Evolutionary conservation across 1,140 invertebrate genomes (phyloP).

Genomic region (Harlomillsia oculata): DNA sequence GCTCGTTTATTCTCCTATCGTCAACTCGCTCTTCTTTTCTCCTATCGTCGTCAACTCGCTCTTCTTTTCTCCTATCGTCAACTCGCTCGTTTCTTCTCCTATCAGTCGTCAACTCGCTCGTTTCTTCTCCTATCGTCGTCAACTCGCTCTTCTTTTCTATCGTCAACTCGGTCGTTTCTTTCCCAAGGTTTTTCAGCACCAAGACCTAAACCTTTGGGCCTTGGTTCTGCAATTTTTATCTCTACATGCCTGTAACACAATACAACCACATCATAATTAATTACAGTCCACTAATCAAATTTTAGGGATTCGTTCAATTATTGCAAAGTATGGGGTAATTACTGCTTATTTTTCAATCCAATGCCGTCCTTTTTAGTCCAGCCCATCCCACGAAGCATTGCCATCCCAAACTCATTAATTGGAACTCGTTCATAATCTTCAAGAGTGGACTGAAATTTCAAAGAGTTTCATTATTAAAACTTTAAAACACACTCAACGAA

Average conservation of each 20-base stretch:
- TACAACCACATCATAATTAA: constrained; percentile 18
- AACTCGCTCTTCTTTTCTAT: too few species aligned
- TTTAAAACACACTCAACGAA: background rate
- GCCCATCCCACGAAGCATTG: constrained; percentile 89
- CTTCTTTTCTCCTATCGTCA: too few species aligned
- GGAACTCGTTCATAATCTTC: constrained; percentile 87
- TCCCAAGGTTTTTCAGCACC: constrained; percentile 63
- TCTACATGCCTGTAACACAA: constrained; percentile 44
- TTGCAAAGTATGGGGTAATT: constrained; percentile 9
- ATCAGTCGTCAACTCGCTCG: too few species aligned
- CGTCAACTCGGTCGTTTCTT: constrained; percentile 44
- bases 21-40: too few species aligned
- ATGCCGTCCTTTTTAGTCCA: constrained; percentile 69
- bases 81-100: too few species aligned
- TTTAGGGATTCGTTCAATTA: constrained; percentile 24
- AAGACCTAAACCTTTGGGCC: constrained; percentile 83
- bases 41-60: too few species aligned
- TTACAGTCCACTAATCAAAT: constrained; percentile 3
- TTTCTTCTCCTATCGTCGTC: too few species aligned
- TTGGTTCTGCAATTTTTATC: constrained; percentile 49
- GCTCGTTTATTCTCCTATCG: too few species aligned
- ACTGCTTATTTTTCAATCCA: constrained; percentile 51
- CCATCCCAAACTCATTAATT: constrained; percentile 75
- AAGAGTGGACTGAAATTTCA: constrained; percentile 53
- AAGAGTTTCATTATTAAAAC: background rate